Base-by-base conservation (phyloP, 2,888 invertebrate genomes). In the Rhogogaster chlorosoma region DNA sequence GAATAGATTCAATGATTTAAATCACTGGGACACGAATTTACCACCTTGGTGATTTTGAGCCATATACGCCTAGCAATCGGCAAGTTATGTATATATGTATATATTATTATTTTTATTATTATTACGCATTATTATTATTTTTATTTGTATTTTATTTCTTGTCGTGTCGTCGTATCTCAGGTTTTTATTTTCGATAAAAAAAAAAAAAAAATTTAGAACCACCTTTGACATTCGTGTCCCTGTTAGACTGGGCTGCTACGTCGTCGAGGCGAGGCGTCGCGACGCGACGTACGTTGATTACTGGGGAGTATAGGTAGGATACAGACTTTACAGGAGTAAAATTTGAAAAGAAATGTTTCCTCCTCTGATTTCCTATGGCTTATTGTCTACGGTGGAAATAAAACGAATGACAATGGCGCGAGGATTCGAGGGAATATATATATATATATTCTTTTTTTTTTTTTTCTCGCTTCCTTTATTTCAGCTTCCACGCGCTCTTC, bases 301-400 rank as follows among this genome's bases (percentile, higher is more conserved):
- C 53, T 53, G 49, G 49, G 77, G 49, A 49, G 53, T 18, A n/a
- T 7, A 53, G 49, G 29, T n/a, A n/a, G 78, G 78, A 49, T 10
- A 45, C 3, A 9, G 18, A 18, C 49, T 53, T 57, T 29, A 12
- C 53, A 26, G 18, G 36, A 36, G 36, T 49, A 26, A 75, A 77
- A 77, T 53, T 53, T n/a, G 53, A 77, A 77, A 53, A 77, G 77
- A 53, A 77, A 77, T 53, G n/a, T 49, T 77, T 77, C 53, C 32
- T 77, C 77, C 77, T 49, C 78, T 61, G 53, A 61, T 80, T 80
- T 80, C 61, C 61, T 80, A 80, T 61, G 57, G 38, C 57, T 61
- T 61, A 80, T 80, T 61, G 61, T 80, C 80, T 61, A 80, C 80
- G 38, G 38, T 61, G 57, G 9, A 80, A 80, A 80, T 80, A 80